A percentile compares a stretch with the other conserved stretches of the same genome.
phyloP scores from a whole-genome alignment of 2,113 vertebrate species.

The Halichoeres trimaculatus region DNA sequence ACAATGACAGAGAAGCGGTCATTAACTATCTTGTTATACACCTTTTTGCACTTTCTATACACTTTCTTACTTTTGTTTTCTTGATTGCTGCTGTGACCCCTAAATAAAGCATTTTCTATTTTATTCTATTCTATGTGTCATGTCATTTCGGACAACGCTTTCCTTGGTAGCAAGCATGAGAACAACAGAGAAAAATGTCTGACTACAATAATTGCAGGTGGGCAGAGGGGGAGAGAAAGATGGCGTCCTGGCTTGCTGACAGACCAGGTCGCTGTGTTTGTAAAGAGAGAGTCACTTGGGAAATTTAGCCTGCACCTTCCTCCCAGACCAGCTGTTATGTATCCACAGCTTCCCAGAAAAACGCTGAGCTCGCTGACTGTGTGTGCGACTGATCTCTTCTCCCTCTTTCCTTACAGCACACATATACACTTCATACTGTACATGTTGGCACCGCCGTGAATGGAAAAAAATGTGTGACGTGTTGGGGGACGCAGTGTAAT shows the following conservation, averaged over 20 bases:
- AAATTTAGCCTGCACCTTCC: slow-evolving; percentile 58
- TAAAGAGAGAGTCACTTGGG: slow-evolving; percentile 67
- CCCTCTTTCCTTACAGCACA: not conserved
- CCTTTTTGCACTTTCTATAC: too few relatives aligned
- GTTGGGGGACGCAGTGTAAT: slow-evolving; percentile 43
- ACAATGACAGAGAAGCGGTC: too few relatives aligned
- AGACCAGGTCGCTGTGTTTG: slow-evolving; percentile 54
- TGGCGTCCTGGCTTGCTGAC: slow-evolving; percentile 28
- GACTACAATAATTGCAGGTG: slow-evolving; percentile 25
- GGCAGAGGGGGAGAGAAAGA: slow-evolving; percentile 15
- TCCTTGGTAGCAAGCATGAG: not conserved
- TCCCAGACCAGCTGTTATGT: slow-evolving; percentile 66
- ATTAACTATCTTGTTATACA: too few relatives aligned
- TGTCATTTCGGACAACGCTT: too few relatives aligned
- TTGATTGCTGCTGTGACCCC: too few relatives aligned
- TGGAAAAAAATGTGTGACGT: slow-evolving; percentile 27
- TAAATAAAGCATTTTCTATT: too few relatives aligned
- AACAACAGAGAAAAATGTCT: slow-evolving; percentile 15
- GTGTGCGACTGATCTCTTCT: not conserved
- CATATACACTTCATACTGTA: not conserved
- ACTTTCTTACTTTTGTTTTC: too few relatives aligned
- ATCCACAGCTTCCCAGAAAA: slow-evolving; percentile 35
- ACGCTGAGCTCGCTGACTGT: slow-evolving; percentile 40
- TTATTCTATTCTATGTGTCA: too few relatives aligned
- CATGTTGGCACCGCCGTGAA: slow-evolving; percentile 3